These are phyloP conservation scores for Drosophila ficusphila DNA, from an alignment of 1,140 invertebrate species.

Conservation along the genomic window DNA sequence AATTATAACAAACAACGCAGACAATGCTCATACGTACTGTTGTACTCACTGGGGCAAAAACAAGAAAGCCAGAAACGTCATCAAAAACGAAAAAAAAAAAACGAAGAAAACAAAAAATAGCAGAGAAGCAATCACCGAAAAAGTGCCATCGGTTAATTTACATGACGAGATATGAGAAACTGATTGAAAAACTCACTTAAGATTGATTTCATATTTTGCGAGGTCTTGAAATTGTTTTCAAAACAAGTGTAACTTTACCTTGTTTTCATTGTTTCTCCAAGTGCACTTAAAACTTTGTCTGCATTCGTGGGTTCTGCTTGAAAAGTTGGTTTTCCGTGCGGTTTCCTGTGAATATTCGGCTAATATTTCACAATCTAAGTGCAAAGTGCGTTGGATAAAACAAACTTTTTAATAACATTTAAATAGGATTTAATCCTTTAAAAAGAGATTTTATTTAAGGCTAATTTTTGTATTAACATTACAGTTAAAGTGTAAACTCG, in stretches of 20 bases:
- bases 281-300: background rate
- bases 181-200: constrained; percentile 1
- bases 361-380: background rate
- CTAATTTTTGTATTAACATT: too few species aligned
- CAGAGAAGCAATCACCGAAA: background rate
- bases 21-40: constrained; percentile 51
- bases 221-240: background rate
- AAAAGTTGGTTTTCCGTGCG: background rate
- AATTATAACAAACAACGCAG: constrained; percentile 34
- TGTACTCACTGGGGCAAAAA: constrained; percentile 10
- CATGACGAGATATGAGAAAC: constrained; percentile 1
- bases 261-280: background rate
- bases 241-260: background rate
- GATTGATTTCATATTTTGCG: background rate
- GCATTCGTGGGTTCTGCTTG: constrained; percentile 6
- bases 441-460: background rate
- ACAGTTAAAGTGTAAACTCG: too few species aligned
- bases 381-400: background rate
- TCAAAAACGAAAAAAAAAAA: background rate
- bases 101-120: background rate
- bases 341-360: background rate
- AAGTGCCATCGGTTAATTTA: constrained; percentile 12
- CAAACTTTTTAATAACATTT: background rate
- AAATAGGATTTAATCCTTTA: background rate
- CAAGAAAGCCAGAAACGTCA: background rate